Percentiles rank a stretch among this genome's conserved stretches.
These are phyloP conservation scores for Danionella cerebrum DNA, from an alignment of 2,113 vertebrate genomes.

Conservation along the genomic window DNA sequence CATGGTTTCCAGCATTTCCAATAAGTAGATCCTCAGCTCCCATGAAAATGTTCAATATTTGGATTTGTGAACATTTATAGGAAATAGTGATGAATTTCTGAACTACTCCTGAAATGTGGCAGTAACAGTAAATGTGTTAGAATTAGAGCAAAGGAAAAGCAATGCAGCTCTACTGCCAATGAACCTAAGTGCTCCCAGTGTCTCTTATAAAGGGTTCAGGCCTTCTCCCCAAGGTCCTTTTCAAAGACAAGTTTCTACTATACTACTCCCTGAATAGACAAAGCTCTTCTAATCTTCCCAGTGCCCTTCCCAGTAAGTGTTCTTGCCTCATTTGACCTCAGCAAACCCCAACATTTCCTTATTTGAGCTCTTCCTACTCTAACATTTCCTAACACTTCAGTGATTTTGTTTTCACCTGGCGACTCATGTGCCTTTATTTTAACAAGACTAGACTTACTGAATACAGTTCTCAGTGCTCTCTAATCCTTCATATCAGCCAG, in stretches of 20 bases:
- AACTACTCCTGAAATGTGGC: no score
- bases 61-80: no score
- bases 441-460: slow-evolving; percentile 48
- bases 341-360: slow-evolving; percentile 14
- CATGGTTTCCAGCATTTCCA: background rate
- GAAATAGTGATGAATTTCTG: no score
- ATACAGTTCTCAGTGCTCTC: slow-evolving; percentile 28
- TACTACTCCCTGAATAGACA: background rate
- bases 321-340: slow-evolving; percentile 15
- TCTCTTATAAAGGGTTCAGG: background rate
- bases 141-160: background rate
- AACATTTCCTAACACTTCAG: slow-evolving; percentile 9
- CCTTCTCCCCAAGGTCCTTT: background rate
- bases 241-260: slow-evolving; percentile 5
- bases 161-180: background rate
- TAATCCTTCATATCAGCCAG: slow-evolving; percentile 53
- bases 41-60: background rate
- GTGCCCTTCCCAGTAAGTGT: background rate
- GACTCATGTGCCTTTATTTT: slow-evolving; percentile 48
- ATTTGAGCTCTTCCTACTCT: no score
- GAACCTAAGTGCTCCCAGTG: background rate
- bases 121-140: background rate
- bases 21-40: background rate
- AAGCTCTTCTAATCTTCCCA: background rate
- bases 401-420: slow-evolving; percentile 36